Conservation (phyloP, 2,888 invertebrate species). For the Clostera curtula region DNA sequence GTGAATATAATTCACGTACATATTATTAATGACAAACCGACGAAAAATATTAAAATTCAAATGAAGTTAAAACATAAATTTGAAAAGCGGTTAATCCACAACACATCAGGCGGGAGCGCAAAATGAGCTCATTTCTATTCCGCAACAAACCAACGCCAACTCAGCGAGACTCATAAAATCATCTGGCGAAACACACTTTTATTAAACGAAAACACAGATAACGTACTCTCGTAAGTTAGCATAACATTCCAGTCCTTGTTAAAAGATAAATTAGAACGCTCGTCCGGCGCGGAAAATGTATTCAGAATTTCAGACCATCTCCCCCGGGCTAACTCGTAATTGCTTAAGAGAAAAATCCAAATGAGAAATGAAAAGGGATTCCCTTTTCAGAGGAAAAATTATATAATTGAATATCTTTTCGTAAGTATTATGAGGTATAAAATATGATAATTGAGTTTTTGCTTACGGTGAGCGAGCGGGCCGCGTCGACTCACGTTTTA, state of each 20-base stretch:
- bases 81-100: constrained; percentile 27
- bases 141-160: constrained; percentile 51
- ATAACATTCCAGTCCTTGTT: constrained; percentile 59
- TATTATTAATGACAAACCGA: no score
- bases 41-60: not conserved
- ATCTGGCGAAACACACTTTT: constrained; percentile 55
- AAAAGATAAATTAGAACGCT: constrained; percentile 62
- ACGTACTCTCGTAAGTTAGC: constrained; percentile 60
- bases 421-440: constrained; percentile 74
- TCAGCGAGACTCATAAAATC: constrained; percentile 56
- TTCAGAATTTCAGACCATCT: constrained; percentile 53
- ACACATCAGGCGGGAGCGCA: constrained; percentile 29
- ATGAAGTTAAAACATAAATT: constrained; percentile 21
- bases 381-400: constrained; percentile 71
- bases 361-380: constrained; percentile 74
- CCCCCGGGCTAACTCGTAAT: constrained; percentile 62
- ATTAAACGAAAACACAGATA: constrained; percentile 63
- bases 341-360: constrained; percentile 76
- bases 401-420: constrained; percentile 74
- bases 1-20: no score
- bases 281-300: constrained; percentile 49
- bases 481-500: not conserved
- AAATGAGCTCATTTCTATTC: constrained; percentile 42
- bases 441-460: constrained; percentile 74
- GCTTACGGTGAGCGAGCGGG: constrained; percentile 47